Base-by-base conservation (phyloP, 2,888 invertebrate species). In the Synanthedon tipuliformis region DNA sequence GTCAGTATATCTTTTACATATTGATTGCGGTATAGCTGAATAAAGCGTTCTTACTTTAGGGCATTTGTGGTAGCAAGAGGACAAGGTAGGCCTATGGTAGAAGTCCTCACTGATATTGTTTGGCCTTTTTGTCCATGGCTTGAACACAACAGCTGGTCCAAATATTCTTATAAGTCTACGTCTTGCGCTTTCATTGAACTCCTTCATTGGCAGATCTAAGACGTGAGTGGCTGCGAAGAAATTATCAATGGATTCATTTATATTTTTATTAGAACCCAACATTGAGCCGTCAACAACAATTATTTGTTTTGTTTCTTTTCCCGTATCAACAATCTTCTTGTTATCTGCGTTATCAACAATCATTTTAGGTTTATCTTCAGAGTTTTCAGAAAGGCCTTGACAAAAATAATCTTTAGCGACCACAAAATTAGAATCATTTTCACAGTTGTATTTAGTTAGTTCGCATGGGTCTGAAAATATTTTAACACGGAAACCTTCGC, bases 171-270 rank as follows among this genome's bases (percentile, higher is more conserved):
- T 2, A 60, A 64, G 69, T 41, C 74, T 64, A 41, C 75, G 63
- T 48, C 85, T 63, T 2, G 75, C 66, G 3, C 56, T 60, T 16
- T 68, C 67, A 50, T 70, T 69, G 3, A 62, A 54, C 41, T 78
- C 71, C 52, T 57, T 61, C 12, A 84, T 53, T 0, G 81, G 82
- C 15, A 85, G 56, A 58, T 78, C 73, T 1, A 72, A 63, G 3
- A 73, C 59, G 54, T 83, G 85, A 0, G 85, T 84, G 0, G 75
- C 66, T 12, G 77, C 75, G 55, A 85, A 85, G 57, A 85, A 86
- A 27, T 73, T 71, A 2, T 73, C 68, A 8, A 83, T 68, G 16
- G 76, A 75, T 1, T 75, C 68, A 53, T 81, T 84, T 3, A 78
- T 60, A 52, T 79, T 65, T 11, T 57, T 61, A 8, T 58, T 64